Base-by-base conservation (phyloP, 2,113 vertebrate genomes). In the Xiphias gladius region DNA sequence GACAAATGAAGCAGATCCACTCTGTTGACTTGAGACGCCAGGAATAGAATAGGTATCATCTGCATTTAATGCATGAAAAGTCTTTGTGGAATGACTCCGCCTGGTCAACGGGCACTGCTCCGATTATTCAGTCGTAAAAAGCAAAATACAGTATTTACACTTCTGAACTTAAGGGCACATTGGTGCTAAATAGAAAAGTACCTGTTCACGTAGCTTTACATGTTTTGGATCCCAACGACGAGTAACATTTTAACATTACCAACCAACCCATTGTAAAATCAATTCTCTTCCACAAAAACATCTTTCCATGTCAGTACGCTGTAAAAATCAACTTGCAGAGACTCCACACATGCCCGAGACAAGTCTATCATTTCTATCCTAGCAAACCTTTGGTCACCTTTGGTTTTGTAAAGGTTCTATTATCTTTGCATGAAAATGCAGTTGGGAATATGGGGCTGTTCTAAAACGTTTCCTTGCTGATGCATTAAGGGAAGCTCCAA, bases 1-100 rank as follows among this genome's bases (percentile, higher is more conserved):
- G 73, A 80, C 50, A 52, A 69, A 79, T 65, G 39, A 75, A 64
- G 67, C 54, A 14, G 6, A 74, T 16, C 11, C 19, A 5, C 39
- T 17, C 0, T 59, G 71, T 48, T 72, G 61, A 30, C n/a, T n/a
- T 22, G 28, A 30, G 57, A 73, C 20, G 28, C 22, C 67, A 35
- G 52, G 39, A 61, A 20, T 13, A 28, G 72, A 85, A 35, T 3
- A 70, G 32, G 41, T 41, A 54, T 52, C 17, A 46, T 9, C 55
- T 69, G 24, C 22, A 37, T 52, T 69, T 22, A 24, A 22, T 26
- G 32, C 50, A 24, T 17, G 48, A 24, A 54, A 20, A n/a, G 19
- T 16, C 57, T 61, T 26, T 20, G n/a, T 43, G 10, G 2, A 32
- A n/a, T 55, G 24, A 55, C 26, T 66, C 37, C 69, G 50, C 19